Evolutionary conservation across 2,888 invertebrate genomes (phyloP), one percentile per base, ranked within the genome.

Genomic region (Agrilus mali): DNA sequence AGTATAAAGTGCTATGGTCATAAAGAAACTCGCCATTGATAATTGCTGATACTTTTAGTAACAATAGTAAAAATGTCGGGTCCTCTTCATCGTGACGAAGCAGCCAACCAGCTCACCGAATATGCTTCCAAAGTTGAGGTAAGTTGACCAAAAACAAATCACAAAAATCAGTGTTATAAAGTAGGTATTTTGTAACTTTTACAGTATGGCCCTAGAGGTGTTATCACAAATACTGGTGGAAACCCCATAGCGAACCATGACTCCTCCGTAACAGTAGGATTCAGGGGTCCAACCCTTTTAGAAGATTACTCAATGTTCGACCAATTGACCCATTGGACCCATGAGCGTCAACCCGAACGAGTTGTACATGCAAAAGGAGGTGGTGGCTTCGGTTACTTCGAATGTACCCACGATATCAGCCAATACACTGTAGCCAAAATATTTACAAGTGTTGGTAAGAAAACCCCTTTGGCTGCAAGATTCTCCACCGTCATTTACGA

Each of bases 361-460:
- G 94, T 95, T 2, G 94, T 93, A 1, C 94, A 94, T 65, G 95
- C 96, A 0, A 95, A 94, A 66, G 95, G 95, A 49, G 89, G 86
- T 22, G 92, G 87, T 10, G 89, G 86, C 1, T 88, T 86, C 64
- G 88, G 65, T 3, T 83, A 85, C 58, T 88, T 92, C 59, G 86
- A 88, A 66, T 85, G 88, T 7, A 90, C 90, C 3, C 80, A 89
- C 59, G 88, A 90, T 57, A 87, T 92, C 47, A 75, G 77, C 12
- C 75, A 82, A 55, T 90, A 86, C 60, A 72, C 74, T 48, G 86
- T 84, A 31, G 88, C 89, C 0, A 80, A 79, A 55, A 68, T 89
- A 0, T 90, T 90, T 64, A 77, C 81, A 32, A 64, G 69, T 32
- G 68, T 88, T 47, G 88, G 87, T n/a, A 88, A 89, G 64, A 75